Evolutionary conservation across 2,113 vertebrate species (phyloP), one percentile per base, ranked within the genome.

Genomic region (Ailuropoda melanoleuca): DNA sequence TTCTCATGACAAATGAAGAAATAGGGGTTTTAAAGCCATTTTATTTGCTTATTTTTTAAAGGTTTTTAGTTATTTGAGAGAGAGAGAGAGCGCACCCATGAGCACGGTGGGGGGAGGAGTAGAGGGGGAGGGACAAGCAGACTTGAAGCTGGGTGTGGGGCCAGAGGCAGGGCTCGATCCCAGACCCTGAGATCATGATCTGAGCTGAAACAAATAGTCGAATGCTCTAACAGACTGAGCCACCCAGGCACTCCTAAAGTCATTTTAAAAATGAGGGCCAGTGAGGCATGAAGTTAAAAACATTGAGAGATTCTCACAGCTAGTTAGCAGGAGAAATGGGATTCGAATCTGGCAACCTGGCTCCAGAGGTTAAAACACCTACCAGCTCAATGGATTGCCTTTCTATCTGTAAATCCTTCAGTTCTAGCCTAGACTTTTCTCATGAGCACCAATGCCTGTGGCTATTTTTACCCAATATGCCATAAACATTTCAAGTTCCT

Each of bases 1-100:
- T 81, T 95, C 6, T 91, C 6, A 83, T 31, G 64, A 43, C 50
- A 81, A 82, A 34, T 72, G 70, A 88, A 88, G 24, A 77, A 24
- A 55, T 4, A 39, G 21, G 10, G 10, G 39, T n/a, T 93, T 88
- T 68, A 7, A 66, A 58, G 17, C 50, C 19, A n/a, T 89, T 90
- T 39, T 88, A 62, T 62, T 62, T 62, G 24, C 24, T 62, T 62
- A 68, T 68, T 68, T 68, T 68, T n/a, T n/a, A 68, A 68, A 68
- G 34, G n/a, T 68, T n/a, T 68, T 68, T 68, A n/a, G 34, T 68
- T 19, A 68, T n/a, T 68, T n/a, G 66, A 68, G 34, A 68, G 58
- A 58, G 21, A 24, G 14, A 64, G 64, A n/a, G 34, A n/a, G 18
- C n/a, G 66, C 34, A 68, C 66, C 34, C 17, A 68, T 1, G 34